Evolutionary conservation across 1,140 invertebrate genomes (phyloP), one percentile per base, ranked within the genome.

Genomic region (Scylla paramamosain): DNA sequence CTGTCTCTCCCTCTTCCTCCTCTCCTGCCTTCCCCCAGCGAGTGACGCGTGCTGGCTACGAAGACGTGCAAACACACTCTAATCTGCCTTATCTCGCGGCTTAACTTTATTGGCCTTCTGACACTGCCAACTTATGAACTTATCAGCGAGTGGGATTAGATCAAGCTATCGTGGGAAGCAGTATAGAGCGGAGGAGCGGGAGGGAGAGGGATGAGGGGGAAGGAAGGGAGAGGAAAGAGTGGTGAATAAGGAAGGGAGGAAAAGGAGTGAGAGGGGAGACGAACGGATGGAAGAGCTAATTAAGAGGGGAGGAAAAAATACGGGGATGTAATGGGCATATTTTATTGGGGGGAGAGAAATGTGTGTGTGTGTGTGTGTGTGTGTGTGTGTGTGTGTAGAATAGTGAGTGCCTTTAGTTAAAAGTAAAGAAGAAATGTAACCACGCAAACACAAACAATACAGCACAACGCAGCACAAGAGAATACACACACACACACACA

Each of bases 101-200:
- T 95, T 92, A 95, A 92, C 89, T 95, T 95, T 95, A 95, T 95
- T 95, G 94, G 45, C 94, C 39, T 67, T 92, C 90, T 45, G 89
- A 89, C 89, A 59, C 45, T 77, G n/a, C 90, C 94, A 95, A 95
- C 94, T 95, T 95, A 95, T 95, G 90, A 95, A 95, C 94, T 95
- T 95, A 95, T 95, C 94, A 95, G 94, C 89, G 7, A 29, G 12
- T 48, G 29, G 94, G 94, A 95, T 95, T 95, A 95, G 89, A 83
- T 95, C 94, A 95, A 92, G 94, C 94, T 92, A 92, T 91, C 94
- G 90, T 95, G 94, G 94, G 94, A 92, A 95, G 94, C 45, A 48
- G 48, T 83, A 67, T 84, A 87, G 31, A 48, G 52, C 25, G 32
- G 46, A 67, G 90, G 77, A 20, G 25, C n/a, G 31, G 12, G 93